Percentiles rank a stretch among this genome's conserved stretches.
These are phyloP conservation scores for Orussus abietinus DNA, from an alignment of 1,140 invertebrate genomes.

Conservation along the genomic window DNA sequence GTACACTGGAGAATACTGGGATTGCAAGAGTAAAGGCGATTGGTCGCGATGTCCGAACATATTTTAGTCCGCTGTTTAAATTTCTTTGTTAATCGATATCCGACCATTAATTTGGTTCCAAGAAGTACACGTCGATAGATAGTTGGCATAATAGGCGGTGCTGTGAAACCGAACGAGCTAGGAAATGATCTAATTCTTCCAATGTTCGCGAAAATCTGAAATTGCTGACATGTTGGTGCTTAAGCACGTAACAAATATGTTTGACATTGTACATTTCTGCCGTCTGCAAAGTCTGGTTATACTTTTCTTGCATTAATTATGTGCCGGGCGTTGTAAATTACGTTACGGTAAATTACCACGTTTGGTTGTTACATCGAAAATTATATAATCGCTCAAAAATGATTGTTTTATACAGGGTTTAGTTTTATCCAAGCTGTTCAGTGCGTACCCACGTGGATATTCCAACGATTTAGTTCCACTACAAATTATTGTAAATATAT, in stretches of 20 bases:
- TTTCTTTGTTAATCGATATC: constrained; percentile 19
- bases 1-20: constrained; percentile 90
- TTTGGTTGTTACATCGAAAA: no score
- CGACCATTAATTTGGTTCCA: constrained; percentile 23
- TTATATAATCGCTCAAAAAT: no score
- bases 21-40: constrained; percentile 81
- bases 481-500: neutral
- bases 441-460: neutral
- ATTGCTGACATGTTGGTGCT: constrained; percentile 18
- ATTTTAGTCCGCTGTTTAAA: constrained; percentile 59
- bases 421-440: neutral
- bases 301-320: no score
- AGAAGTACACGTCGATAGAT: constrained; percentile 22
- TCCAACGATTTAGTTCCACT: neutral
- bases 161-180: no score
- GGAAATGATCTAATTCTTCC: no score
- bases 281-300: no score
- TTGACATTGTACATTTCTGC: no score
- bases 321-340: no score
- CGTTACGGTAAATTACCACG: no score
- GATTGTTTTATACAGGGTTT: no score
- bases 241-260: constrained; percentile 21
- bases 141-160: constrained; percentile 16
- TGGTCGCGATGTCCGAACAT: constrained; percentile 93
- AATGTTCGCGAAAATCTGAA: constrained; percentile 7